Evolutionary conservation across 2,797 vertebrate genomes (phyloP).

Genomic region (Sphaeramia orbicularis): DNA sequence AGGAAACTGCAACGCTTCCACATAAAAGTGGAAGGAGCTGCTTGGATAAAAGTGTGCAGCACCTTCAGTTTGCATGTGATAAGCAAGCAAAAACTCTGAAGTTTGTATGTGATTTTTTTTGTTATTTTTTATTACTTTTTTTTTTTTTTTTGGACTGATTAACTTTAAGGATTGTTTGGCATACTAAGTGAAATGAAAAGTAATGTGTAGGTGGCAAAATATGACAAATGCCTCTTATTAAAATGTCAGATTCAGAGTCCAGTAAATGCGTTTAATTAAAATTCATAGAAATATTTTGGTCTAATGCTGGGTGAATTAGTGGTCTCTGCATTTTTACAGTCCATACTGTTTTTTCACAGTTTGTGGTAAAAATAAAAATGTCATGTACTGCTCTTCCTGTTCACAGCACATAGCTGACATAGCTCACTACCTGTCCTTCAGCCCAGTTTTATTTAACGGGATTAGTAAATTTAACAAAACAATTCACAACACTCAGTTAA

Average conservation of each 20-base stretch:
- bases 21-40: neutral
- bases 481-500: conserved; percentile 31
- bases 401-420: neutral
- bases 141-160: no score
- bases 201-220: conserved; percentile 22
- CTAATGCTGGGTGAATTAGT: conserved; percentile 2
- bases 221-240: conserved; percentile 48
- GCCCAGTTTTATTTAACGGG: conserved; percentile 28
- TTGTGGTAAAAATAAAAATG: conserved; percentile 5
- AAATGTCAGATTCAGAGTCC: conserved; percentile 34
- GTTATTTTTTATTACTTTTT: no score
- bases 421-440: conserved; percentile 10
- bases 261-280: conserved; percentile 36
- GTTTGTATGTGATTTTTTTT: no score
- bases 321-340: neutral
- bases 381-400: no score
- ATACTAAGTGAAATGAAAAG: conserved; percentile 30
- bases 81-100: neutral
- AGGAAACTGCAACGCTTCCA: neutral
- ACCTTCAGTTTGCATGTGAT: conserved; percentile 15
- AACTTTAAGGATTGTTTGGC: conserved; percentile 1
- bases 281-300: conserved; percentile 23
- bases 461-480: conserved; percentile 25
- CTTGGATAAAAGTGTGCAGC: conserved; percentile 21
- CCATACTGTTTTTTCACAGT: neutral